phyloP scores from a whole-genome alignment of 1,140 invertebrate species.

The Diuraphis noxia region DNA sequence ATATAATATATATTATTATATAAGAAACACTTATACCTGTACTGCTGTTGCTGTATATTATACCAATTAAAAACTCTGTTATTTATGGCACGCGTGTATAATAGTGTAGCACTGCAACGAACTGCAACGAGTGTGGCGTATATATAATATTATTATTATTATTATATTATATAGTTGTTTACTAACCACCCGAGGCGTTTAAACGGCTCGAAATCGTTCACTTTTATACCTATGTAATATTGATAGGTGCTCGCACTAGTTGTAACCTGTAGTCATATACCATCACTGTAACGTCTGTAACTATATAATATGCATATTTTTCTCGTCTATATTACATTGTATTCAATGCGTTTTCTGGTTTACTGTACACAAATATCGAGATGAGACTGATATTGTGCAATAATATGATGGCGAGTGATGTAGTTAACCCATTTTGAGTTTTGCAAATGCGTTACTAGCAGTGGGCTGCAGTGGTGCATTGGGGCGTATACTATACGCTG shows the following conservation, averaged over 20 bases:
- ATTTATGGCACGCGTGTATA: not conserved
- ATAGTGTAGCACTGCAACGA: not conserved
- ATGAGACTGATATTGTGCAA: not conserved
- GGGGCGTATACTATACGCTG: too few relatives aligned
- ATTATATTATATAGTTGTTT: not conserved
- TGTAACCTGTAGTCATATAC: too few relatives aligned
- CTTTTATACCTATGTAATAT: not conserved
- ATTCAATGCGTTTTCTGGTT: not conserved
- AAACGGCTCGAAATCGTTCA: not conserved
- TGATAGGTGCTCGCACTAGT: too few relatives aligned
- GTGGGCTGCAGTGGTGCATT: too few relatives aligned
- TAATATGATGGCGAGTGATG: too few relatives aligned
- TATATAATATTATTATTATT: not conserved
- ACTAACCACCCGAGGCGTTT: not conserved
- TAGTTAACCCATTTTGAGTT: not conserved
- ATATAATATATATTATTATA: not conserved
- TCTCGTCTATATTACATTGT: not conserved
- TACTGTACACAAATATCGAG: not conserved
- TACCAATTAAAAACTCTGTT: slow-evolving; percentile 18
- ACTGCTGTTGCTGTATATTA: not conserved
- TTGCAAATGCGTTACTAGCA: not conserved
- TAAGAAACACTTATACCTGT: not conserved
- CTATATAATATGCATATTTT: not conserved
- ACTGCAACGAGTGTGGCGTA: not conserved
- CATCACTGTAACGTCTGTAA: not conserved